Conservation (phyloP, 2,113 vertebrate genomes). For the Halichoerus grypus region DNA sequence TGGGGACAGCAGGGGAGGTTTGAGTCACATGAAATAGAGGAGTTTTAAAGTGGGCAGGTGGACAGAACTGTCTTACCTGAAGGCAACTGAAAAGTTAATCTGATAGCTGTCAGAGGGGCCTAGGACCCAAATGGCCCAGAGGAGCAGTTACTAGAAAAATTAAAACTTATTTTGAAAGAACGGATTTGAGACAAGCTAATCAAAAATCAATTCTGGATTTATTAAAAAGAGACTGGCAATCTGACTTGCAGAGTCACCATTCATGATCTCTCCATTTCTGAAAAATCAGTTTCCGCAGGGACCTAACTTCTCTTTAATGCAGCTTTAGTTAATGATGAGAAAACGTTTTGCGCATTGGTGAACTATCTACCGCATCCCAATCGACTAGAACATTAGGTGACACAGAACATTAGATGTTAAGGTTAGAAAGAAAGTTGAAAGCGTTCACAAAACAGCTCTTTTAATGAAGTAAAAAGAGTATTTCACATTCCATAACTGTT, state of each 20-base stretch:
- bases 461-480: neutral
- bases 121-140: neutral
- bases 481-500: constrained; percentile 67
- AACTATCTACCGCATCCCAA: neutral
- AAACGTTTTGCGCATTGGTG: neutral
- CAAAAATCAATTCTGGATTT: constrained; percentile 7
- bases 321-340: neutral
- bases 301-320: neutral
- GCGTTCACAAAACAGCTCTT: neutral
- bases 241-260: neutral
- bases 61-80: neutral
- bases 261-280: neutral
- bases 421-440: neutral
- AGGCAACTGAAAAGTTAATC: constrained; percentile 12
- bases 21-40: neutral
- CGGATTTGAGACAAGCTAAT: constrained; percentile 33
- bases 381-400: neutral
- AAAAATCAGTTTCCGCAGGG: neutral
- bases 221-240: neutral
- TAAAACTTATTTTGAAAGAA: constrained; percentile 9
- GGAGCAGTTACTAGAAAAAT: neutral
- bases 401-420: neutral
- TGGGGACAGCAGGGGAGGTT: neutral
- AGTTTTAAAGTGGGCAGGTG: neutral
- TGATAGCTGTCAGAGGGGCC: neutral